Evolutionary conservation across 23 tunicate species (phyloP).

Genomic region (Trididemnum miniatum): DNA sequence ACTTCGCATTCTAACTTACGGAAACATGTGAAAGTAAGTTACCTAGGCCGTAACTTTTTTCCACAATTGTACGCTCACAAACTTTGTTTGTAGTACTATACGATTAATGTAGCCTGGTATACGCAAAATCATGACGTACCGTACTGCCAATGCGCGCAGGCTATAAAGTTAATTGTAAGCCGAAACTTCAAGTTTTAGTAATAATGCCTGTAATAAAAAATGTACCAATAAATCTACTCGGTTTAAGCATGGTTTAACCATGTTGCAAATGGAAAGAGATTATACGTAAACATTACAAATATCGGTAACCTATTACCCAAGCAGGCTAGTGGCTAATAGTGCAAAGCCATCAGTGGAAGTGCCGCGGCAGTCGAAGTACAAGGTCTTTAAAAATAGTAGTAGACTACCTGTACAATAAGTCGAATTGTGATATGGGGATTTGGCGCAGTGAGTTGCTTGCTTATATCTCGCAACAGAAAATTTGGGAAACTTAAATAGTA

Average conservation of each 20-base stretch:
- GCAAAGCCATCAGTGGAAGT: conserved; percentile 1
- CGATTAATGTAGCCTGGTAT: neutral
- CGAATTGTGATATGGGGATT: neutral
- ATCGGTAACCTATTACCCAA: neutral
- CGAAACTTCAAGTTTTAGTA: neutral
- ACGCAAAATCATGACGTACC: neutral
- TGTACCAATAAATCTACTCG: neutral
- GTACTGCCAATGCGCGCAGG: neutral
- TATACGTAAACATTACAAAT: neutral
- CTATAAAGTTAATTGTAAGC: neutral
- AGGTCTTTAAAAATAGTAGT: neutral
- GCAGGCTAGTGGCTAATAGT: neutral
- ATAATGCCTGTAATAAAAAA: neutral
- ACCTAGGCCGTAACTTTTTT: neutral
- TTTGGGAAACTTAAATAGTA: neutral
- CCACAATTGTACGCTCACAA: neutral
- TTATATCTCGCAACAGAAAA: neutral
- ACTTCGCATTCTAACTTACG: too few relatives aligned
- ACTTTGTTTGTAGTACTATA: neutral
- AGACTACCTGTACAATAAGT: neutral
- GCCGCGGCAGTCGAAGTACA: neutral
- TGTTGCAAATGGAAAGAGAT: neutral
- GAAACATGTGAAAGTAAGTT: neutral
- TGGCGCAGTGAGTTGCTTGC: conserved; percentile 1
- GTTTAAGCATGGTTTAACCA: neutral